Percentiles rank a stretch among this genome's conserved stretches.
phyloP scores from a whole-genome alignment of 1,140 invertebrate genomes.

The Cyphomyrmex costatus region DNA sequence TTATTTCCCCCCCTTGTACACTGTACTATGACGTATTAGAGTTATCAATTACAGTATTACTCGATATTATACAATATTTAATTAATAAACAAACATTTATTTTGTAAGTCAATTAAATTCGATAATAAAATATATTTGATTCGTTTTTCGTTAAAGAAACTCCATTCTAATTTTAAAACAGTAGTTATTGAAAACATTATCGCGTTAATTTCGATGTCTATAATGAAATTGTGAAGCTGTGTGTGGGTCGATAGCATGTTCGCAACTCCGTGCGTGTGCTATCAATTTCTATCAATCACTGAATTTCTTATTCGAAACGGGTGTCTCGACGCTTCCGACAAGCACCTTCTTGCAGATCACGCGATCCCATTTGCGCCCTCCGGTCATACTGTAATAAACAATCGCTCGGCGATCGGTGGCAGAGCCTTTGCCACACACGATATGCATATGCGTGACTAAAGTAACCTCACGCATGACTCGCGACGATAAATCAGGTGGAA shows the following conservation, averaged over 20 bases:
- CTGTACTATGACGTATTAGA: neutral
- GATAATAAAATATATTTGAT: neutral
- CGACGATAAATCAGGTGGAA: slow-evolving; percentile 27
- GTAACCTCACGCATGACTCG: neutral
- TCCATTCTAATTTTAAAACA: neutral
- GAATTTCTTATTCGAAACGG: slow-evolving; percentile 23
- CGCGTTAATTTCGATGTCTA: neutral
- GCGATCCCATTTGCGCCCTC: slow-evolving; percentile 20
- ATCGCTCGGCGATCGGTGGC: slow-evolving; percentile 8
- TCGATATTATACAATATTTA: neutral
- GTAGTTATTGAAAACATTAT: neutral
- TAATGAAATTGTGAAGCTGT: no score
- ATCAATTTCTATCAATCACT: slow-evolving; percentile 40
- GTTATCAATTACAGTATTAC: neutral
- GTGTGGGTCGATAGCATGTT: neutral
- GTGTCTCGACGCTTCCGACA: slow-evolving; percentile 7
- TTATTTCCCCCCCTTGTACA: no score
- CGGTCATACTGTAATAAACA: slow-evolving; percentile 50
- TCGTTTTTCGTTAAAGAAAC: neutral
- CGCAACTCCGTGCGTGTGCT: neutral
- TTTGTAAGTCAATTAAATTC: neutral
- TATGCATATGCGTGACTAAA: slow-evolving; percentile 53
- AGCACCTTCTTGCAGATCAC: neutral
- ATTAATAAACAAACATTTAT: neutral
- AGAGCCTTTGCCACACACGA: slow-evolving; percentile 4